Base-by-base conservation (phyloP, 2,888 invertebrate species). In the Thymelicus sylvestris region DNA sequence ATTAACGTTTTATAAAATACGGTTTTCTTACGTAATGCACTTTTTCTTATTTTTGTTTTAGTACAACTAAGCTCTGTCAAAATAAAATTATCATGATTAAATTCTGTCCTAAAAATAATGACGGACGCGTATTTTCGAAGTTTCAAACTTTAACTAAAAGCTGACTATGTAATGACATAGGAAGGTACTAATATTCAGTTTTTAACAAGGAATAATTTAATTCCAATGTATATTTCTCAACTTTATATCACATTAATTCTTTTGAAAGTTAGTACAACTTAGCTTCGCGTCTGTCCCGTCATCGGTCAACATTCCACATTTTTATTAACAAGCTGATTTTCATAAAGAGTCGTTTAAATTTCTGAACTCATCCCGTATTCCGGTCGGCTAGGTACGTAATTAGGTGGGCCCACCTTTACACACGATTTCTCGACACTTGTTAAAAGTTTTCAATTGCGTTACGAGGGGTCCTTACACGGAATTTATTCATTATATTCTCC, bases 391-490 rank as follows among this genome's bases (percentile, higher is more conserved):
- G 81, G 80, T 78, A 76, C 86, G 83, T 92, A 92, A 92, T 92
- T 93, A 92, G 88, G 89, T 86, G 82, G 84, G 83, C 86, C 89
- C 88, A 93, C 93, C 92, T 93, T 93, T 88, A 90, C 93, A 92
- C 91, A 89, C 92, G 93, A 92, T 92, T 93, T 92, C 91, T 86
- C 88, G 87, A 88, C 92, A 92, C 93, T 93, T 92, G 93, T 93
- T 92, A 92, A 93, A 93, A 93, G 91, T 93, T 93, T 93, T 93
- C 93, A 93, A 93, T 93, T 93, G 92, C 92, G 89, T 93, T 92
- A 93, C 83, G 87, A 76, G 86, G 85, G 87, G 84, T 81, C 87
- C 88, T 89, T 86, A 91, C 87, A 86, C 86, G 86, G 90, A 93
- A 93, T 93, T 93, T 93, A 93, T 93, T 93, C 93, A 92, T 93